phyloP scores from a whole-genome alignment of 1,140 invertebrate species.

The Saccostrea glomerata region DNA sequence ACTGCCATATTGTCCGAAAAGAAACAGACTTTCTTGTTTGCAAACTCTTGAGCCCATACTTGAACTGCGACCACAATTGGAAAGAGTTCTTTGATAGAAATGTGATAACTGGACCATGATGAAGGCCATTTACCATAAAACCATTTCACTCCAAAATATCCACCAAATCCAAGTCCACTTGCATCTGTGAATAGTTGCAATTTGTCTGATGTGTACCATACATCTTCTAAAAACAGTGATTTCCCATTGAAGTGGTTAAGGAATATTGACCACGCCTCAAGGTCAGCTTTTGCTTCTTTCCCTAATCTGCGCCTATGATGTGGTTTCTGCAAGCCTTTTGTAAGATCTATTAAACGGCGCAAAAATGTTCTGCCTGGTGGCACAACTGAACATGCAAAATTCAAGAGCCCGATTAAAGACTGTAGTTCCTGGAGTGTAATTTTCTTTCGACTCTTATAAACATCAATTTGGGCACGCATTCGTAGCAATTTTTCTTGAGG shows the following conservation, averaged over 20 bases:
- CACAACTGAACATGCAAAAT: conserved; percentile 52
- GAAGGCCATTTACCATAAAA: background rate
- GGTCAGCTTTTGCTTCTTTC: conserved; percentile 37
- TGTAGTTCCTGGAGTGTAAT: conserved; percentile 48
- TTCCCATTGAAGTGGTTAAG: conserved; percentile 24
- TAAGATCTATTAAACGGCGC: conserved; percentile 41
- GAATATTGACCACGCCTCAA: conserved; percentile 39
- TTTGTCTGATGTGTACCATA: conserved; percentile 19
- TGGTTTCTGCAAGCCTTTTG: conserved; percentile 13
- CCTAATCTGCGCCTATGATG: conserved; percentile 33
- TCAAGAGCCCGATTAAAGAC: conserved; percentile 41
- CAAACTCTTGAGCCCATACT: too few species aligned
- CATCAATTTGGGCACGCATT: background rate
- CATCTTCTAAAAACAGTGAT: conserved; percentile 47
- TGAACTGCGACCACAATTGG: too few species aligned
- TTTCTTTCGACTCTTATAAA: background rate
- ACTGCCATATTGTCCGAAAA: too few species aligned
- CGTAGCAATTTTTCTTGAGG: conserved; percentile 48
- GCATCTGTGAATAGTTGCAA: conserved; percentile 38
- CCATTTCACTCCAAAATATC: conserved; percentile 26
- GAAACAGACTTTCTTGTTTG: too few species aligned
- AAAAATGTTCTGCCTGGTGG: conserved; percentile 47
- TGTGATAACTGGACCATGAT: conserved; percentile 19
- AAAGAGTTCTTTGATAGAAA: too few species aligned
- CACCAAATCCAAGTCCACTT: conserved; percentile 35